Conservation (phyloP, 2,113 vertebrate genomes). For the Sakesphorus luctuosus region DNA sequence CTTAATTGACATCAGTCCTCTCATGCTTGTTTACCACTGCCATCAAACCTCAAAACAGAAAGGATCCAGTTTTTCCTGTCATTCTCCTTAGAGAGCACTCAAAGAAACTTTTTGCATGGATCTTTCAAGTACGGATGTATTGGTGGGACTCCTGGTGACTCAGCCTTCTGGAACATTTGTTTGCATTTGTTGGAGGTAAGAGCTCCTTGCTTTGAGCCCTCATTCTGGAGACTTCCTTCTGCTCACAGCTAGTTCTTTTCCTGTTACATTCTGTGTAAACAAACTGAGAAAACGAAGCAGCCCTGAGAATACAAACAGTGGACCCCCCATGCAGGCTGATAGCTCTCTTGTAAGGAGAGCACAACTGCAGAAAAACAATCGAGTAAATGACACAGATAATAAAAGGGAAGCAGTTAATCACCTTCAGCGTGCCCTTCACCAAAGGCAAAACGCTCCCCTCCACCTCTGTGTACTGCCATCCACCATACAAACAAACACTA, state of each 20-base stretch:
- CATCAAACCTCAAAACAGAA: neutral
- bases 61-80: neutral
- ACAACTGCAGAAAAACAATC: neutral
- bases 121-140: neutral
- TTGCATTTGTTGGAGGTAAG: neutral
- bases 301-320: neutral
- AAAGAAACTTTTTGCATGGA: neutral
- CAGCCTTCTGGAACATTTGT: neutral
- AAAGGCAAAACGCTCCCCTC: neutral
- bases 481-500: neutral
- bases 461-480: neutral
- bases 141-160: neutral
- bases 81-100: neutral
- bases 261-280: neutral
- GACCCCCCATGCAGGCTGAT: neutral
- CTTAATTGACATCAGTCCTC: neutral
- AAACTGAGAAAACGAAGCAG: neutral
- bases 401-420: conserved; percentile 7
- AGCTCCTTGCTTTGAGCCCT: neutral
- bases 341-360: neutral
- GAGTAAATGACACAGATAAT: neutral
- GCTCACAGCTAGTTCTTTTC: neutral
- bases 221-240: neutral
- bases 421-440: neutral
- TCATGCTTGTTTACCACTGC: rapidly evolving